Evolutionary conservation across 2,888 invertebrate genomes (phyloP).

Genomic region (Syritta pipiens): DNA sequence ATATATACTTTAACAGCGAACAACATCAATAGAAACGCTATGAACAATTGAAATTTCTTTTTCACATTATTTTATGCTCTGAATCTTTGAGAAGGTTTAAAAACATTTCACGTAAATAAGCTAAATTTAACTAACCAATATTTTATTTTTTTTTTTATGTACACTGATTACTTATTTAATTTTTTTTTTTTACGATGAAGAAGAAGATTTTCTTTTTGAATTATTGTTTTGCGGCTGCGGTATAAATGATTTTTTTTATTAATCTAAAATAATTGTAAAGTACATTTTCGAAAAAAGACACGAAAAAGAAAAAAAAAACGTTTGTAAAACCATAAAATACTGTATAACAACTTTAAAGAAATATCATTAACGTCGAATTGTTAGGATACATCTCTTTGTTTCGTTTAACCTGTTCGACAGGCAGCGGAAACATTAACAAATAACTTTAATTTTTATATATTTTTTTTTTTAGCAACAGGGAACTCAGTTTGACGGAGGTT

Average conservation of each 20-base stretch:
- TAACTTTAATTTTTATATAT: slow-evolving; percentile 25
- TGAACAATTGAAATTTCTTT: slow-evolving; percentile 40
- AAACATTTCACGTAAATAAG: slow-evolving; percentile 58
- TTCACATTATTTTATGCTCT: slow-evolving; percentile 4
- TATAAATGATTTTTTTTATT: slow-evolving; percentile 42
- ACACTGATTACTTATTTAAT: slow-evolving; percentile 44
- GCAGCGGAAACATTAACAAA: slow-evolving; percentile 49
- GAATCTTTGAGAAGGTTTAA: slow-evolving; percentile 10
- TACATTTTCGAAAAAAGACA: slow-evolving; percentile 64
- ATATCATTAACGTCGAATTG: slow-evolving; percentile 60
- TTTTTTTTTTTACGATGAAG: slow-evolving; percentile 25
- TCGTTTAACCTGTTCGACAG: slow-evolving; percentile 52
- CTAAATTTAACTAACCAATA: slow-evolving; percentile 63
- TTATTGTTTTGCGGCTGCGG: slow-evolving; percentile 59
- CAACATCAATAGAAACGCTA: slow-evolving; percentile 65
- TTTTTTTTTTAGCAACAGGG: slow-evolving; percentile 21
- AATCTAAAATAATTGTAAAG: slow-evolving; percentile 58
- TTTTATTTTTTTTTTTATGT: no score
- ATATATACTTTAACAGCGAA: slow-evolving; percentile 53
- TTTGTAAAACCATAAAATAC: slow-evolving; percentile 68
- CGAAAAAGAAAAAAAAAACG: slow-evolving; percentile 43
- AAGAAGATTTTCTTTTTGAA: slow-evolving; percentile 26
- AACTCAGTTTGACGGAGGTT: slow-evolving; percentile 38
- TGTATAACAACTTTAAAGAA: slow-evolving; percentile 67
- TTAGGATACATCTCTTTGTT: slow-evolving; percentile 55